Percentiles rank a stretch among this genome's conserved stretches.
Conservation (phyloP, 2,113 vertebrate genomes). For the Pangasianodon gigas region DNA sequence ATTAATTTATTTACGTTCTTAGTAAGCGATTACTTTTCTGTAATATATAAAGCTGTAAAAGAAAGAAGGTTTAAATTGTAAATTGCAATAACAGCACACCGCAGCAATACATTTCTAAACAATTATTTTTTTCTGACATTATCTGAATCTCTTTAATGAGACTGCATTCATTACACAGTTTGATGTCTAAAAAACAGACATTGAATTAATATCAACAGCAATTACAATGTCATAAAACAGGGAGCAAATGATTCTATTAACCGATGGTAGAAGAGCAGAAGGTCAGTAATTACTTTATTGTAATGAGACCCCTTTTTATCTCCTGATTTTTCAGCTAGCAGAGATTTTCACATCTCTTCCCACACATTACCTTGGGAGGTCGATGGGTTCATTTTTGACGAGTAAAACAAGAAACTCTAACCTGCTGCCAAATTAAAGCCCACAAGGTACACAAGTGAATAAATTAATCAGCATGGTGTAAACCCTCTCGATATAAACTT, state of each 20-base stretch:
- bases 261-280: not conserved
- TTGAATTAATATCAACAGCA: not conserved
- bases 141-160: not conserved
- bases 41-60: not conserved
- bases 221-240: not conserved
- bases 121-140: not conserved
- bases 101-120: not conserved
- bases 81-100: not conserved
- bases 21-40: not conserved
- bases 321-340: not conserved
- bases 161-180: not conserved
- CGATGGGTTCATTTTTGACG: not conserved
- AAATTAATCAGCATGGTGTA: not conserved
- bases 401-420: not conserved
- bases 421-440: not conserved
- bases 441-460: not conserved
- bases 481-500: not conserved
- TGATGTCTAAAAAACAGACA: not conserved
- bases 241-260: not conserved
- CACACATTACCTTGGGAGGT: not conserved
- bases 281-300: constrained; percentile 6
- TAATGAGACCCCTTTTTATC: not conserved
- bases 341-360: not conserved
- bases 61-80: not conserved
- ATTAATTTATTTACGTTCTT: not conserved